Conservation (phyloP, 2,113 vertebrate species). For the Grammomys surdaster region DNA sequence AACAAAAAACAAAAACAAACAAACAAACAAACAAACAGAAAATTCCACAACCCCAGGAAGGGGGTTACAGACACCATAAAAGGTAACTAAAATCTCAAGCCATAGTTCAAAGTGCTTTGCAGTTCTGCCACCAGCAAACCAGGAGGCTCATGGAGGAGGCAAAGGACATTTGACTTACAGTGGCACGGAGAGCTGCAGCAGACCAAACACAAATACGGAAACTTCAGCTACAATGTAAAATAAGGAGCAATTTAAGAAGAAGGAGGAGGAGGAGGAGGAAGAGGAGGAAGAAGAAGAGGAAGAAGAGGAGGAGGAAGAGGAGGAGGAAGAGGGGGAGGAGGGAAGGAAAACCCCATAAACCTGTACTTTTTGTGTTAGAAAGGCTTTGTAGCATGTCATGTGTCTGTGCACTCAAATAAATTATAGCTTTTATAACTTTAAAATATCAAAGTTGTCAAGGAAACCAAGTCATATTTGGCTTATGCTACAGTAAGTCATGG, state of each 20-base stretch:
- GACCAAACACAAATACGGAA: constrained; percentile 71
- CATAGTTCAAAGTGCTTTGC: constrained; percentile 59
- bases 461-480: constrained; percentile 81
- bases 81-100: constrained; percentile 70
- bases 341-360: background rate
- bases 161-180: constrained; percentile 62
- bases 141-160: constrained; percentile 34
- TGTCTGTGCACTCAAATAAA: constrained; percentile 58
- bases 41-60: background rate
- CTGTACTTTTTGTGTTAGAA: constrained; percentile 77
- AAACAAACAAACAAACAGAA: background rate
- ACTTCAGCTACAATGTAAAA: constrained; percentile 83
- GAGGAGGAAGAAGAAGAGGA: background rate
- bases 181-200: constrained; percentile 7
- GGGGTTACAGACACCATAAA: constrained; percentile 66
- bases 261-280: background rate
- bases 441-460: constrained; percentile 68
- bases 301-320: background rate
- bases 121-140: constrained; percentile 63
- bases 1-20: constrained; percentile 61
- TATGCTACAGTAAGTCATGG: constrained; percentile 78
- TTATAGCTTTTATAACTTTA: constrained; percentile 76
- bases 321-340: background rate
- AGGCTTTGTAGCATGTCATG: constrained; percentile 80
- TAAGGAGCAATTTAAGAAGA: constrained; percentile 79